Base-by-base conservation (phyloP, 92 coral and sea anemone genomes). In the Bergia puertoricense region DNA sequence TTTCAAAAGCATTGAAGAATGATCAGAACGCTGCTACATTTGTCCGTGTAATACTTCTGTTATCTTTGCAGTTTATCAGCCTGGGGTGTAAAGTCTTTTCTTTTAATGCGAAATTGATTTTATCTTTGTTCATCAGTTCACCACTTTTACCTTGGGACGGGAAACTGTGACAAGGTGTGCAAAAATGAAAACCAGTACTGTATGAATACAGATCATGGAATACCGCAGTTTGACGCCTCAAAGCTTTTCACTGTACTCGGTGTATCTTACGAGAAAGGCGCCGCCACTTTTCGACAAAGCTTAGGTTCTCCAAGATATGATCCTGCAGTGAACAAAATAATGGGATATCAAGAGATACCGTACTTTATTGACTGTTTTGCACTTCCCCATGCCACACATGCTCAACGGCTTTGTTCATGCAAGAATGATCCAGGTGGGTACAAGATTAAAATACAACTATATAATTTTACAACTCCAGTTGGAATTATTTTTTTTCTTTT, bases 321-420 rank as follows among this genome's bases (percentile, higher is more conserved):
- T 1, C 43, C 66, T 46, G 48, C 13, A 20, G 18, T 56, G 30
- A 16, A 8, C 8, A n/a, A 22, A 79, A 79, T 46, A 79, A 6
- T 48, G 1, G 82, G 82, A 37, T 79, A 45, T 44, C 36, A 51
- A 13, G 9, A 48, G 1, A 48, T 79, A 45, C 16, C 18, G 15
- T 79, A 50, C 82, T 10, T 15, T 10, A 10, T 79, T n/a, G 59
- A 48, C 22, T 79, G 82, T 51, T 79, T 51, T 30, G 40, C 36
- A 20, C 8, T n/a, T 30, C 20, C 42, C 16, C 57, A 40, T 14
- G 4, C 0, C 6, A 0, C 57, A n/a, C 7, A 2, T 8, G 8
- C 8, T 46, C 40, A 6, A 50, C 82, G 82, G 15, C 11, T 79
- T 9, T 79, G 82, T 30, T 67, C 82, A 23, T 79, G 82, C 65